These are phyloP conservation scores for Sebastes nivosus DNA, from an alignment of 2,797 vertebrate species.

Conservation along the genomic window DNA sequence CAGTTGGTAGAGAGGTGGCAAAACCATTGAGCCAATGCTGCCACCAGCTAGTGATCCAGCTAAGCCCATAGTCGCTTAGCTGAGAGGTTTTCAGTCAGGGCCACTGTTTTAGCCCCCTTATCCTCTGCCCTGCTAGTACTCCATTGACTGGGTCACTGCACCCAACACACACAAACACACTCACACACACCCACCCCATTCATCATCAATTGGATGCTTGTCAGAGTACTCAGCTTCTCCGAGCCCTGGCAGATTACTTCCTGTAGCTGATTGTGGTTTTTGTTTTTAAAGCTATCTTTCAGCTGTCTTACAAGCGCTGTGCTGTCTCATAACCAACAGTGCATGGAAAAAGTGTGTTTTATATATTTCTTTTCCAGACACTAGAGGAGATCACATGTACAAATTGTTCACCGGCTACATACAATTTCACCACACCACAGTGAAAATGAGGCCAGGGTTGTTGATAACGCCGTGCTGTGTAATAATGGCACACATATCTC, in stretches of 20 bases:
- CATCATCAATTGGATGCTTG: slow-evolving; percentile 36
- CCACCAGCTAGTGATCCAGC: slow-evolving; percentile 27
- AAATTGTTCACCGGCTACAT: slow-evolving; percentile 1
- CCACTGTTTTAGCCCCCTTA: slow-evolving; percentile 20
- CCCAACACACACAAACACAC: background rate
- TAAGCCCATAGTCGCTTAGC: slow-evolving; percentile 9
- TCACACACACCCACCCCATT: slow-evolving; percentile 10
- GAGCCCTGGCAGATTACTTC: slow-evolving; percentile 31
- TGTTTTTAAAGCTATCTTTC: slow-evolving; percentile 14
- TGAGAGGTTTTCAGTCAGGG: slow-evolving; percentile 35
- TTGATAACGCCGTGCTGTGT: background rate
- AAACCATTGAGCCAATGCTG: slow-evolving; percentile 1
- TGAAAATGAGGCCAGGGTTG: background rate
- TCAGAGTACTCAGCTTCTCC: slow-evolving; percentile 10
- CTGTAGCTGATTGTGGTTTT: slow-evolving; percentile 20
- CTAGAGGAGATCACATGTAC: background rate
- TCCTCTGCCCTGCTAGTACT: slow-evolving; percentile 19
- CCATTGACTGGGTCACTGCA: slow-evolving; percentile 16
- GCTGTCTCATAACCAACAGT: background rate
- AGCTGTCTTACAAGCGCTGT: background rate
- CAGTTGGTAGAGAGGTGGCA: background rate
- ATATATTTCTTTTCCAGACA: background rate
- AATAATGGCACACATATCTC: slow-evolving; percentile 2
- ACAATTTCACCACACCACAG: background rate
- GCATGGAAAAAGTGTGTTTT: background rate